Conservation (phyloP, 2,888 invertebrate species). For the Myopa testacea region DNA sequence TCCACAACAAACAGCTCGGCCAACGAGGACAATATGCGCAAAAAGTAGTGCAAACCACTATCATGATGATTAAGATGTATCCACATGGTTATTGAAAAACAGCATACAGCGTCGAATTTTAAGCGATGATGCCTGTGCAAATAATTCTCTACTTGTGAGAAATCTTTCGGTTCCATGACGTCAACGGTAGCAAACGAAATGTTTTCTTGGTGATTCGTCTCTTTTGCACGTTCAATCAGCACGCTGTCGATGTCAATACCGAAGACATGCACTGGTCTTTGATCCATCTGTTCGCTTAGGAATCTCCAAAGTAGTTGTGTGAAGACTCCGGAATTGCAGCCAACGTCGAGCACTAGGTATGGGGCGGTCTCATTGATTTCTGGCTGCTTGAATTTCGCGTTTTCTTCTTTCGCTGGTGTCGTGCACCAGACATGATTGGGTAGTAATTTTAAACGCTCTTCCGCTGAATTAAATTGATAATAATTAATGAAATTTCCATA, state of each 20-base stretch:
- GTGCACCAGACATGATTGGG: slow-evolving; percentile 70
- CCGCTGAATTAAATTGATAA: slow-evolving; percentile 82
- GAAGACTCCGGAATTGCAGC: slow-evolving; percentile 84
- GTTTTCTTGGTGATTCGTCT: slow-evolving; percentile 68
- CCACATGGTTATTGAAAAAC: slow-evolving; percentile 92
- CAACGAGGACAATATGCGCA: slow-evolving; percentile 71
- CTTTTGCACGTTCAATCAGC: slow-evolving; percentile 77
- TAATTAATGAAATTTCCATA: slow-evolving; percentile 90
- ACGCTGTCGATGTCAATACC: slow-evolving; percentile 82
- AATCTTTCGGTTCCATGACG: slow-evolving; percentile 70
- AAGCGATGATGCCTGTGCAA: slow-evolving; percentile 67
- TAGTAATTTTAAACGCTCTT: slow-evolving; percentile 76
- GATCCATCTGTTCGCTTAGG: slow-evolving; percentile 44
- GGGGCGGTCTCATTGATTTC: slow-evolving; percentile 22
- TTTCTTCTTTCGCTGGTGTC: not conserved
- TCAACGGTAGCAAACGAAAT: slow-evolving; percentile 74
- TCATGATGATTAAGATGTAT: slow-evolving; percentile 89
- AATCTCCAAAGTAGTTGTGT: slow-evolving; percentile 68
- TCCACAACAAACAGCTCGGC: slow-evolving; percentile 78
- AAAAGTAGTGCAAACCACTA: slow-evolving; percentile 74
- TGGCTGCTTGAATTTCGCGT: not conserved
- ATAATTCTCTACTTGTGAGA: slow-evolving; percentile 68
- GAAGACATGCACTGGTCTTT: slow-evolving; percentile 63
- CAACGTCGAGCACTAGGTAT: slow-evolving; percentile 71
- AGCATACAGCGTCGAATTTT: slow-evolving; percentile 78